Base-by-base conservation (phyloP, 2,888 invertebrate genomes). In the Iselma pallidipennis region DNA sequence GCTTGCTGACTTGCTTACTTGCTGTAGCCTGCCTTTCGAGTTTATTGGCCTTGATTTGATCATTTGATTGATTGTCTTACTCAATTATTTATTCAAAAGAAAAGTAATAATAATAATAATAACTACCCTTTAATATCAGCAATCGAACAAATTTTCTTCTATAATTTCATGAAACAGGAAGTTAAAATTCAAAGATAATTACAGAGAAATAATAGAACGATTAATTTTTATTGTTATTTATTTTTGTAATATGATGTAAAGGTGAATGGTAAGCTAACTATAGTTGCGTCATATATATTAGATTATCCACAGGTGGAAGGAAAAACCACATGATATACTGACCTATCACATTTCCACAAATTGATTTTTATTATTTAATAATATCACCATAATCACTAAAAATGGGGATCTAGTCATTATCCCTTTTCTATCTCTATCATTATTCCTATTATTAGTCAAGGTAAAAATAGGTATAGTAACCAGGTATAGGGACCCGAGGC, bases 271-370 rank as follows among this genome's bases (percentile, higher is more conserved):
- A n/a, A n/a, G n/a, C n/a, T n/a, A 37, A 37, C 14, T 16, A 16
- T 37, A 16, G 16, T n/a, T 16, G 42, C 42, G 42, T n/a, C 42
- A n/a, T 14, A 14, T 50, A 50, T 16, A 50, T 50, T 29, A 21
- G 19, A 49, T 28, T 28, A 14, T 21, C 7, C 25, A 50, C 26
- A 50, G 50, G 50, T 50, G 26, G 50, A n/a, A n/a, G n/a, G 16
- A 37, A 37, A 50, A 50, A 25, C 6, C 50, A 29, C 26, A 50
- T 29, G 23, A 53, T n/a, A n/a, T 45, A 49, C 63, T 57, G 58
- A 55, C 53, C 57, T 64, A 60, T 64, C 60, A 52, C 29, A 57
- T 60, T 59, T 57, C 51, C 31, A 45, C 31, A 37, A 19, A 28
- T 28, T 45, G 55, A 45, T 55, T 55, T 28, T 55, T 31, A 28